A percentile compares a stretch with the other conserved stretches of the same genome.
These are phyloP conservation scores for Caenorhabditis sp. DNA, from an alignment of 2,888 invertebrate species.

Conservation along the genomic window DNA sequence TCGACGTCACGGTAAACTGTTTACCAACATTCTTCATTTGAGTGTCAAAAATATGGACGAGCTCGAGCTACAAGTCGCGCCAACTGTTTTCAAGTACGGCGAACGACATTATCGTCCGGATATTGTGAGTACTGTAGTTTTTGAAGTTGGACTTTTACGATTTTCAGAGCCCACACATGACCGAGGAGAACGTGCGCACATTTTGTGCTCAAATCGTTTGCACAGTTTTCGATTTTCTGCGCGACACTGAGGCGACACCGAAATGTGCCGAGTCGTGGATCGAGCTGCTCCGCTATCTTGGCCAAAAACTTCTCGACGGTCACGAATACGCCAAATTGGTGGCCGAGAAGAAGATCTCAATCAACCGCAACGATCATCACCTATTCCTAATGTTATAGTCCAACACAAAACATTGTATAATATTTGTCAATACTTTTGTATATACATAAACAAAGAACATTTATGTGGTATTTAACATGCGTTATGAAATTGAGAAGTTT, in stretches of 20 bases:
- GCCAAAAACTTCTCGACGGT: constrained; percentile 56
- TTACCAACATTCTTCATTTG: constrained; percentile 60
- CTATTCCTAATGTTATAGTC: constrained; percentile 42
- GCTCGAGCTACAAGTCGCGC: constrained; percentile 60
- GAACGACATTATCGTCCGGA: constrained; percentile 53
- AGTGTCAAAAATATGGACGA: constrained; percentile 60
- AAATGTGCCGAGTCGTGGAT: constrained; percentile 59
- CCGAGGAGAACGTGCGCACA: constrained; percentile 57
- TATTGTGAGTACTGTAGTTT: constrained; percentile 19
- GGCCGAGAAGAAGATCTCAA: constrained; percentile 50
- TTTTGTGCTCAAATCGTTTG: constrained; percentile 63
- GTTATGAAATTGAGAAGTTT: constrained; percentile 1
- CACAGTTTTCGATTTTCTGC: constrained; percentile 55
- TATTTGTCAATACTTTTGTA: no score
- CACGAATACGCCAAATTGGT: constrained; percentile 52
- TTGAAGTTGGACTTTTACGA: neutral
- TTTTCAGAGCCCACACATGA: constrained; percentile 53
- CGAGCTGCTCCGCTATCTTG: constrained; percentile 53
- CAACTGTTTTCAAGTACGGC: constrained; percentile 62
- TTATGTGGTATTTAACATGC: neutral
- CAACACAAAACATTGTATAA: neutral
- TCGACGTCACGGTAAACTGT: constrained; percentile 53
- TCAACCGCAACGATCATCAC: constrained; percentile 55
- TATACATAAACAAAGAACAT: constrained; percentile 26
- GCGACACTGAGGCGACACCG: constrained; percentile 46